These are phyloP conservation scores for Lophius americanus DNA, from an alignment of 2,797 vertebrate species.

Conservation along the genomic window DNA sequence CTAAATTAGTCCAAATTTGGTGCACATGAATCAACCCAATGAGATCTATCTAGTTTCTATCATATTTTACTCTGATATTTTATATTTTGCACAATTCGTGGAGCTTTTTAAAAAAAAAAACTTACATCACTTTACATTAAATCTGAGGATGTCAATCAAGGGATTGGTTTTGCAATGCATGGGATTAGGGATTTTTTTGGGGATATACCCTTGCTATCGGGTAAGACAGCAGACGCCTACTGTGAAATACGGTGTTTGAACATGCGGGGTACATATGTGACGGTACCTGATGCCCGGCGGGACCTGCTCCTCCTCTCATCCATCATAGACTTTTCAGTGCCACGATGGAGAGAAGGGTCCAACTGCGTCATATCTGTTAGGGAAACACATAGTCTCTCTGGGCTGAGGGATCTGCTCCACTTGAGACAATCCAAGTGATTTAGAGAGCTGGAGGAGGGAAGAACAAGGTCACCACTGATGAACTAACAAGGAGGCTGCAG, in stretches of 20 bases:
- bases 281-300: constrained; percentile 73
- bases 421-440: constrained; percentile 35
- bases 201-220: no score
- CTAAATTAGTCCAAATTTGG: no score
- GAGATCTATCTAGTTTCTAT: no score
- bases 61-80: no score
- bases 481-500: not conserved
- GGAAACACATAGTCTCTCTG: constrained; percentile 35
- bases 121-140: no score
- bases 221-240: no score
- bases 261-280: not conserved
- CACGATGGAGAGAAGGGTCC: constrained; percentile 67
- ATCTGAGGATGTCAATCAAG: no score
- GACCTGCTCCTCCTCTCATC: constrained; percentile 73
- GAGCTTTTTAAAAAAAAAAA: no score
- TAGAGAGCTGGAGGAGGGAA: constrained; percentile 43
- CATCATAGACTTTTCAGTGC: constrained; percentile 67
- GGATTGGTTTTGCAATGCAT: no score
- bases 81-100: no score
- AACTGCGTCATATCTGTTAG: constrained; percentile 76
- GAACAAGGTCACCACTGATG: constrained; percentile 7
- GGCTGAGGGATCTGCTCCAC: constrained; percentile 47
- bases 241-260: not conserved
- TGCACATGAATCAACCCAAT: no score
- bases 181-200: no score